Conservation (phyloP, 2,888 invertebrate genomes). For the Limnephilus lunatus region DNA sequence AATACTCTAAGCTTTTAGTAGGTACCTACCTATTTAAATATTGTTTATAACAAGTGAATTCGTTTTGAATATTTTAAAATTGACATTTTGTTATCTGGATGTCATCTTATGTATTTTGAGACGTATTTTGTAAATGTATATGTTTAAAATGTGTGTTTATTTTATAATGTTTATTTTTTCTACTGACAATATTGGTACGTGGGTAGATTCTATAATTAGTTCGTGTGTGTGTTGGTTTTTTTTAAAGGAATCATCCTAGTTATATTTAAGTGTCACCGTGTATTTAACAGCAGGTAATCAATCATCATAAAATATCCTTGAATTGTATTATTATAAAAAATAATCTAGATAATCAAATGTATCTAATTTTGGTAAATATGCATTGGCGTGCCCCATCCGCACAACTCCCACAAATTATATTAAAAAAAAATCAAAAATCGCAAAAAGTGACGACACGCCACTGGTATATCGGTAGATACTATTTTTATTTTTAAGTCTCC, state of each 20-base stretch:
- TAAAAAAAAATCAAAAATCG: background rate
- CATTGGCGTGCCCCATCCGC: too few relatives aligned
- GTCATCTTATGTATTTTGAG: background rate
- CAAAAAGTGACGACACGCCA: background rate
- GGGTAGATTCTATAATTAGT: background rate
- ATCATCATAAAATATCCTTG: background rate
- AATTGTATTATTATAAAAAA: too few relatives aligned
- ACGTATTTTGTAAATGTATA: background rate
- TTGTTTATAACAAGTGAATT: background rate
- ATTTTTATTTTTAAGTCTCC: background rate
- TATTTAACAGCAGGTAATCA: background rate
- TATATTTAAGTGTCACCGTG: background rate
- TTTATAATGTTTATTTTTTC: background rate
- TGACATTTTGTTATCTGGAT: background rate
- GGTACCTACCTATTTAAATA: background rate
- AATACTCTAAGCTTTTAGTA: background rate
- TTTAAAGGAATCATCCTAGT: background rate
- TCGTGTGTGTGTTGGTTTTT: background rate
- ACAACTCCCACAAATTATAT: background rate
- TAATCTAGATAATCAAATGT: background rate
- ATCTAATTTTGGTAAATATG: too few relatives aligned
- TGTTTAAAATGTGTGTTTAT: background rate
- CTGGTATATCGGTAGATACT: background rate
- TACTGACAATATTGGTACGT: background rate
- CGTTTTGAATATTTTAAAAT: background rate